Percentiles rank a stretch among this genome's conserved stretches.
These are phyloP conservation scores for Apeltes quadracus DNA, from an alignment of 2,113 vertebrate species.

Conservation along the genomic window DNA sequence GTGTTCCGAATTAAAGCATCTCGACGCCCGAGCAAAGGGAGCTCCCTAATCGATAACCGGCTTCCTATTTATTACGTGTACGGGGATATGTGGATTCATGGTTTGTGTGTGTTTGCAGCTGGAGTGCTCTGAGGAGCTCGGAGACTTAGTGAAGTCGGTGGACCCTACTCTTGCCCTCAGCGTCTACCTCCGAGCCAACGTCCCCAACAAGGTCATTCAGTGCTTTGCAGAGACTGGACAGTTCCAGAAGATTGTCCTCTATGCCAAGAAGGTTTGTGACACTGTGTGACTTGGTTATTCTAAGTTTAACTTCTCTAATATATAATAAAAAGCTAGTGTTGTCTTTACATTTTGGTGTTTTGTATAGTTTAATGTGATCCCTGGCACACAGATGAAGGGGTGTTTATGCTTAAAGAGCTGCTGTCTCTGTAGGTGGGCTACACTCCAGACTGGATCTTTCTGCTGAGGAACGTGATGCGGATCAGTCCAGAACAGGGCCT, in stretches of 20 bases:
- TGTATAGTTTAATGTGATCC: not conserved
- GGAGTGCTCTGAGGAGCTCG: slow-evolving; percentile 98
- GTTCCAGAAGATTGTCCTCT: slow-evolving; percentile 99
- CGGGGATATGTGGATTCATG: not conserved
- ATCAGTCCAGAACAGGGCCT: slow-evolving; percentile 98
- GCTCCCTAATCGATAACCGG: not conserved
- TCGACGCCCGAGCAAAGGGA: not conserved
- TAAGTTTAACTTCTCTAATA: too few relatives aligned
- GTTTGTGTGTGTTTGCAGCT: slow-evolving; percentile 78
- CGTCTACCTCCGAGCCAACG: slow-evolving; percentile 96
- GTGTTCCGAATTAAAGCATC: not conserved
- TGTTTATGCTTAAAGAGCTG: not conserved
- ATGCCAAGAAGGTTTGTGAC: slow-evolving; percentile 93
- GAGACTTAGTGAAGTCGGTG: slow-evolving; percentile 97
- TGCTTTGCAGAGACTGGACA: slow-evolving; percentile 99
- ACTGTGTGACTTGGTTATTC: not conserved
- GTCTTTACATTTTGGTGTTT: not conserved
- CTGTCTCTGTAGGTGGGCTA: slow-evolving; percentile 89
- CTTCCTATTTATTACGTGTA: not conserved
- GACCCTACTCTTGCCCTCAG: slow-evolving; percentile 97
- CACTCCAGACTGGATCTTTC: slow-evolving; percentile 99
- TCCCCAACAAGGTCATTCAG: slow-evolving; percentile 99
- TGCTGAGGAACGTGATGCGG: slow-evolving; percentile 97
- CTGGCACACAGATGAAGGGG: not conserved
- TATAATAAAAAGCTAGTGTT: not conserved